Percentiles rank a stretch among this genome's conserved stretches.
Conservation (phyloP, 2,113 vertebrate species). For the Xyrauchen texanus region DNA sequence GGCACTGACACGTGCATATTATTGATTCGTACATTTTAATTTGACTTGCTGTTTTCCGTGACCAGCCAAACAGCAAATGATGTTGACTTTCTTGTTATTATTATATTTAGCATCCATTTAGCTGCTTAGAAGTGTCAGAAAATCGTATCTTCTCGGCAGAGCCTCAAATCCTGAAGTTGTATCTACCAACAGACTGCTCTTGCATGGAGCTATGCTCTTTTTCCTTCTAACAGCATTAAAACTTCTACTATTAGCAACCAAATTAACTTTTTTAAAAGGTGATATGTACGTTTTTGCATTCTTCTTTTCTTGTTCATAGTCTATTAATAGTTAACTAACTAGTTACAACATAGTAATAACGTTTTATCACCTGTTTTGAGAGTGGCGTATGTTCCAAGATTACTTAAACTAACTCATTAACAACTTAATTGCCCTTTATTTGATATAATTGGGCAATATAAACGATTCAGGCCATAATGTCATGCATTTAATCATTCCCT, state of each 20-base stretch:
- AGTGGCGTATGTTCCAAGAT: neutral
- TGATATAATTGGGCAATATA: neutral
- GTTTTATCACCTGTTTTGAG: neutral
- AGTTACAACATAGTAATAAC: neutral
- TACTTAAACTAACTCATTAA: too few species aligned
- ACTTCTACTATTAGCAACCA: too few species aligned
- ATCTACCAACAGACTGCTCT: neutral
- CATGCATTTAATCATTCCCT: slow-evolving; percentile 4
- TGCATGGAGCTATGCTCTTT: neutral
- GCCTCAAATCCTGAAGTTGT: neutral
- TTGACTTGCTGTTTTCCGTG: neutral
- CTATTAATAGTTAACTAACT: neutral
- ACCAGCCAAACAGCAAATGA: neutral
- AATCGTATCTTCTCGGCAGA: neutral
- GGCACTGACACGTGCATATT: too few species aligned
- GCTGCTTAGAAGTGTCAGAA: neutral
- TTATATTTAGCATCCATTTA: slow-evolving; percentile 14
- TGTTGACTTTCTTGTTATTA: neutral
- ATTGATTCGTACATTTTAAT: too few species aligned
- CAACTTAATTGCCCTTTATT: too few species aligned
- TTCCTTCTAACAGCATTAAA: neutral
- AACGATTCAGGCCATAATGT: neutral
- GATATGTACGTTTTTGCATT: too few species aligned
- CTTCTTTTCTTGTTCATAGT: too few species aligned
- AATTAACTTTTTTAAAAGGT: too few species aligned